Conservation (phyloP, 2,797 vertebrate species). For the Anguilla anguilla region DNA sequence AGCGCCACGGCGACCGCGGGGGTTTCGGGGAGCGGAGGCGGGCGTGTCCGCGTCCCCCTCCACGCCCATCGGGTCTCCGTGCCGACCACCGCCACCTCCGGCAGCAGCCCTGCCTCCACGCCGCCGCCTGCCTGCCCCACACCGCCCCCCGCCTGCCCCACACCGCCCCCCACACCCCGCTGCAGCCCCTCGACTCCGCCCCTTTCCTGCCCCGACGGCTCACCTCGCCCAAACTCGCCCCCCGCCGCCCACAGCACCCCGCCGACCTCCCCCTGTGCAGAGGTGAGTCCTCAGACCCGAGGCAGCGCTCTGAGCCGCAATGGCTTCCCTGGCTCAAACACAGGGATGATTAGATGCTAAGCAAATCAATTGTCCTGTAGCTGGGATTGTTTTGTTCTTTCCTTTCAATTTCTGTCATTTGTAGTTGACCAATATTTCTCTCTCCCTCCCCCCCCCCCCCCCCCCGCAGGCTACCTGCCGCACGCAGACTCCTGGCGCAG, state of each 20-base stretch:
- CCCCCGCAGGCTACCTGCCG: constrained; percentile 66
- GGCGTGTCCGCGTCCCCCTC: neutral
- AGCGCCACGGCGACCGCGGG: constrained; percentile 21
- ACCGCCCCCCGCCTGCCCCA: constrained; percentile 47
- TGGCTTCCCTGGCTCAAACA: neutral
- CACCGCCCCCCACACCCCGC: constrained; percentile 51
- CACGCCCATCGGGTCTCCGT: constrained; percentile 20
- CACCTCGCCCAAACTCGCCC: constrained; percentile 38
- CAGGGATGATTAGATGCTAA: too few species aligned
- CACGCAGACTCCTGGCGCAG: constrained; percentile 34
- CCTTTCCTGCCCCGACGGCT: constrained; percentile 53
- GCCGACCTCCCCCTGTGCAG: constrained; percentile 64
- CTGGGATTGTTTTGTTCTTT: neutral
- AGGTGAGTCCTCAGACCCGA: constrained; percentile 68
- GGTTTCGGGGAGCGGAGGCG: neutral
- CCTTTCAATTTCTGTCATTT: neutral
- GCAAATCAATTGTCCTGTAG: too few species aligned
- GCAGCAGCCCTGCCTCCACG: neutral
- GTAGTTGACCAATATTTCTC: neutral
- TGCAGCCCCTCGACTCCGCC: constrained; percentile 40
- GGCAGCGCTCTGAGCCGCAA: neutral
- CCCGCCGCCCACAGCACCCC: constrained; percentile 48
- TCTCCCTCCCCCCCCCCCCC: constrained; percentile 23
- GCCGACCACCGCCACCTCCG: constrained; percentile 34
- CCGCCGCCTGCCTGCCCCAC: constrained; percentile 45